A percentile compares a stretch with the other conserved stretches of the same genome.
phyloP scores from a whole-genome alignment of 2,113 vertebrate genomes.

The Myanophis thanlyinensis region DNA sequence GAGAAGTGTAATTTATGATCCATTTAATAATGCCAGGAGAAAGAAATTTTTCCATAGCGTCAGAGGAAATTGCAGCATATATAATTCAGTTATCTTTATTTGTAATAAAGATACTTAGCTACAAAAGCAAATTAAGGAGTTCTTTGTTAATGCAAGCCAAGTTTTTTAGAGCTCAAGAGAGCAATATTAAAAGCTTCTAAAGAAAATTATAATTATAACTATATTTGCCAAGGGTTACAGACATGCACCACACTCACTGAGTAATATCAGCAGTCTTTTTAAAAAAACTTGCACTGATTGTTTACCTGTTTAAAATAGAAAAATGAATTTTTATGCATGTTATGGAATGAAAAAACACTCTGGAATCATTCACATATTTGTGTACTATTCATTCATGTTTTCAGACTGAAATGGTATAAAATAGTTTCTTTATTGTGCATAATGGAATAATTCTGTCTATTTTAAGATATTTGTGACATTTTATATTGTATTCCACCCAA shows the following conservation, averaged over 20 bases:
- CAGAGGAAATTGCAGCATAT: constrained; percentile 20
- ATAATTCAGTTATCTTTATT: constrained; percentile 35
- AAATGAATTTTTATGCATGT: neutral
- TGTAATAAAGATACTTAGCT: constrained; percentile 35
- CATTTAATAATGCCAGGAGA: constrained; percentile 13
- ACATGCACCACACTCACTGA: neutral
- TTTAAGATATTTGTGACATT: neutral
- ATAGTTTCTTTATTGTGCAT: neutral
- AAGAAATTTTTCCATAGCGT: constrained; percentile 36
- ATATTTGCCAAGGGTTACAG: neutral
- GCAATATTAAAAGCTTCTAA: constrained; percentile 20
- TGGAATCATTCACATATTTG: constrained; percentile 35
- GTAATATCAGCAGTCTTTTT: neutral
- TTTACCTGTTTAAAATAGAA: neutral
- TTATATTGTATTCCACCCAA: neutral
- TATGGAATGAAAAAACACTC: neutral
- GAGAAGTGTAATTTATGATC: constrained; percentile 38
- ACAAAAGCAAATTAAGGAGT: constrained; percentile 26
- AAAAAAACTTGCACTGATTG: neutral
- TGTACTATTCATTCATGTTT: neutral
- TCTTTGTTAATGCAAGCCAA: constrained; percentile 31
- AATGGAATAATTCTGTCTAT: neutral
- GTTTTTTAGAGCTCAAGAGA: constrained; percentile 24
- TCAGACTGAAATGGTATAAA: neutral
- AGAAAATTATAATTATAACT: constrained; percentile 3